Conservation (phyloP, 1,140 invertebrate species). For the Chymomyza costata region DNA sequence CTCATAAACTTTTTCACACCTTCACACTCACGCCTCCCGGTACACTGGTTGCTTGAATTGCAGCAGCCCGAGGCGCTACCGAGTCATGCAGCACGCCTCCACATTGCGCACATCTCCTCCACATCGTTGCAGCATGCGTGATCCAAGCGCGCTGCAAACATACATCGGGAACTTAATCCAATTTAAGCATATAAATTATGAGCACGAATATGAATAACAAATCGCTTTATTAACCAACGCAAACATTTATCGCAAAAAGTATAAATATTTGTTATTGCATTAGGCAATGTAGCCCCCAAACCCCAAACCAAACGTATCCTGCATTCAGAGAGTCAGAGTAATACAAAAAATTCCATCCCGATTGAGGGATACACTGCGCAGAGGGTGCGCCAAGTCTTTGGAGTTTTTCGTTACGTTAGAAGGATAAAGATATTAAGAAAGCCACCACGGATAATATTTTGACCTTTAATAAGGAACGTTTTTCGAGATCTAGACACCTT, state of each 20-base stretch:
- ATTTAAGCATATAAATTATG: constrained; percentile 71
- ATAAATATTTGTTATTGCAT: constrained; percentile 74
- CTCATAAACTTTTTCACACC: constrained; percentile 39
- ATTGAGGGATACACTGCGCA: neutral
- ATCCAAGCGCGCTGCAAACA: constrained; percentile 22
- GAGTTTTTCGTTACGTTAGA: no score
- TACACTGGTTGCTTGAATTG: neutral
- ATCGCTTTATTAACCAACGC: constrained; percentile 73
- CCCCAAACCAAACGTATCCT: constrained; percentile 22
- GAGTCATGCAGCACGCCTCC: constrained; percentile 31
- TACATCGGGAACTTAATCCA: constrained; percentile 53
- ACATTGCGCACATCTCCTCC: constrained; percentile 29
- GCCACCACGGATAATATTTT: no score
- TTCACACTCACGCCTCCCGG: constrained; percentile 28
- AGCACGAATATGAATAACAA: constrained; percentile 60
- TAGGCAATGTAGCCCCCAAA: constrained; percentile 31
- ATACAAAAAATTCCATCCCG: no score
- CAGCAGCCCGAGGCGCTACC: constrained; percentile 45
- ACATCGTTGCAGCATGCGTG: constrained; percentile 12
- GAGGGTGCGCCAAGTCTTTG: neutral
- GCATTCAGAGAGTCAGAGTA: neutral
- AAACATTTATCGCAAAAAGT: constrained; percentile 73
- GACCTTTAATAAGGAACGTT: no score
- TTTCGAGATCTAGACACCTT: no score
- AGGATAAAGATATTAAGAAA: no score